Base-by-base conservation (phyloP, 2,113 vertebrate species). In the Seriola aureovittata region DNA sequence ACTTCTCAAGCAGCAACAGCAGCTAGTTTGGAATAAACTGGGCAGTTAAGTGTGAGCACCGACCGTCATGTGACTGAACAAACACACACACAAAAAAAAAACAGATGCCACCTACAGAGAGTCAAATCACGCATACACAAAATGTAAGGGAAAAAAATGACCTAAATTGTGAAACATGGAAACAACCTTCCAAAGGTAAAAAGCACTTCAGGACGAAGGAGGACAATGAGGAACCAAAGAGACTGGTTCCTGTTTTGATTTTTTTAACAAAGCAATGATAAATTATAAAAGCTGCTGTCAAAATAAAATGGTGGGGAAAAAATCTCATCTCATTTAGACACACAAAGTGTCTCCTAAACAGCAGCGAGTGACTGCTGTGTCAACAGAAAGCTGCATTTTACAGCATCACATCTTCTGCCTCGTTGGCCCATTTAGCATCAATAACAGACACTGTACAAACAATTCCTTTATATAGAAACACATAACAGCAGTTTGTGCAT, bases 141-240 rank as follows among this genome's bases (percentile, higher is more conserved):
- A 29, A 55, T 21, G n/a, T 57, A 58, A 36, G 58, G 19, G 9
- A 8, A 21, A 21, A 52, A 52, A 34, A 44, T 13, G 64, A 10
- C 38, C 76, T n/a, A 36, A 64, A 63, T 60, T 58, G 9, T 21
- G 65, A 36, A 64, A 86, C 50, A 71, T 67, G 19, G 2, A 65
- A 84, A 72, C 73, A 58, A 64, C 44, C 32, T 36, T 75, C 48
- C 8, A 34, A 62, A 71, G 66, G 80, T 63, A 57, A 80, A 81
- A 85, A 88, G 71, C 80, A 91, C 85, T 84, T 71, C 55, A 70
- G n/a, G 44, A 85, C 80, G 52, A 88, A 72, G 60, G 21, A 17
- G 58, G 44, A 66, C 54, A 78, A 4, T 36, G 36, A 78, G 10
- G 34, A 83, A 64, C 52, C 66, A 74, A 82, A 77, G 59, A 36